A percentile compares a stretch with the other conserved stretches of the same genome.
Evolutionary conservation across 2,113 vertebrate genomes (phyloP).

Genomic region (Tringa solitaria): DNA sequence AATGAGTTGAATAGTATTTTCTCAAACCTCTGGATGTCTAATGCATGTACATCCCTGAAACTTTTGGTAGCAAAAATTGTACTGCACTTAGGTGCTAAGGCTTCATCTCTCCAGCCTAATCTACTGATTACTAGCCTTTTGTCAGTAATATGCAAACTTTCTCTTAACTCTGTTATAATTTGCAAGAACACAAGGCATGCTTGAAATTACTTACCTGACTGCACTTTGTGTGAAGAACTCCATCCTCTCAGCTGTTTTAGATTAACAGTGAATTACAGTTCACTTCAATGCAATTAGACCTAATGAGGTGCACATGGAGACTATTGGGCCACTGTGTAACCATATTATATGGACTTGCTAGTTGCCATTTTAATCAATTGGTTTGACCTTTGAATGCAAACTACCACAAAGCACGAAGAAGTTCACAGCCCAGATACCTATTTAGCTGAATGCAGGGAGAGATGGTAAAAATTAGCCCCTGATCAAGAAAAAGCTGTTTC

Average conservation of each 20-base stretch:
- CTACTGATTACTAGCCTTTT: not conserved
- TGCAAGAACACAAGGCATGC: constrained; percentile 32
- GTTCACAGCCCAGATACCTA: not conserved
- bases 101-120: not conserved
- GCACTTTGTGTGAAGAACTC: constrained; percentile 49
- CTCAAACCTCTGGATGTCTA: not conserved
- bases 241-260: constrained; percentile 71
- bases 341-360: constrained; percentile 33
- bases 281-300: constrained; percentile 74
- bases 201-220: constrained; percentile 73
- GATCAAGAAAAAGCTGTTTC: not conserved
- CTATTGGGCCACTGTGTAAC: constrained; percentile 54
- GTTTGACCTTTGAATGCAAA: constrained; percentile 50
- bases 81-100: not conserved
- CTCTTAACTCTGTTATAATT: constrained; percentile 52
- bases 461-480: not conserved
- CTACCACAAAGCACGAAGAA: not conserved
- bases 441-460: not conserved
- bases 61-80: not conserved
- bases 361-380: constrained; percentile 50
- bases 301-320: constrained; percentile 68
- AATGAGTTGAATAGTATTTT: not conserved
- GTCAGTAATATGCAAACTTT: constrained; percentile 2
- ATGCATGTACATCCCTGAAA: not conserved
- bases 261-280: constrained; percentile 79